These are phyloP conservation scores for Aphodius granarius DNA, from an alignment of 2,888 invertebrate genomes.

Conservation along the genomic window DNA sequence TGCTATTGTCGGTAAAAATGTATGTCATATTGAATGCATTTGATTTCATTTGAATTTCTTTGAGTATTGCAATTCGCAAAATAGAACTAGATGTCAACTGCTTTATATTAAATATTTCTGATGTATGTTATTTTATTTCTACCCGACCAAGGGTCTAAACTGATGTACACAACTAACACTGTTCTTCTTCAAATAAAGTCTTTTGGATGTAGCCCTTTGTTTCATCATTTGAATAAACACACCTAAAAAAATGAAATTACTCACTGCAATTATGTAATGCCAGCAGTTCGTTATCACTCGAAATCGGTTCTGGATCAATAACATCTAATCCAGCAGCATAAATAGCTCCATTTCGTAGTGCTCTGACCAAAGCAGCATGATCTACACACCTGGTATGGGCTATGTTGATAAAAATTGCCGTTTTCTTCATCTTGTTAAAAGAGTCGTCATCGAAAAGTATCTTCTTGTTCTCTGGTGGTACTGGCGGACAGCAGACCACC, in stretches of 20 bases:
- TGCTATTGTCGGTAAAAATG: too few species aligned
- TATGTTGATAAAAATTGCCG: background rate
- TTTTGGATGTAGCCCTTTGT: too few species aligned
- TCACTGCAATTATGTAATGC: background rate
- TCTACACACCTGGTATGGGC: background rate
- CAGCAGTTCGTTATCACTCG: background rate
- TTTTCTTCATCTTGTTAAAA: background rate
- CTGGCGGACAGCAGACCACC: background rate
- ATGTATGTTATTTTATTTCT: too few species aligned
- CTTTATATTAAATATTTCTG: too few species aligned
- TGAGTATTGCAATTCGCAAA: too few species aligned
- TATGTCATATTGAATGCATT: too few species aligned
- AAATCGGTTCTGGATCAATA: background rate
- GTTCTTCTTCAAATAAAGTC: too few species aligned
- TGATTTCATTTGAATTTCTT: too few species aligned
- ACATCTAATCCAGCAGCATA: conserved; percentile 3
- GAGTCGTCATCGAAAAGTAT: background rate
- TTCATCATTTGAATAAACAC: background rate
- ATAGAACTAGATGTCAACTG: too few species aligned
- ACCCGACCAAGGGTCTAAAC: background rate
- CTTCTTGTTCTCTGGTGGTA: background rate
- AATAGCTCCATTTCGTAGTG: background rate
- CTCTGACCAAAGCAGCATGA: background rate
- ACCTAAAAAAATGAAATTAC: background rate
- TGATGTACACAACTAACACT: too few species aligned